Evolutionary conservation across 2,888 invertebrate species (phyloP).

Genomic region (Parnassius smintheus): DNA sequence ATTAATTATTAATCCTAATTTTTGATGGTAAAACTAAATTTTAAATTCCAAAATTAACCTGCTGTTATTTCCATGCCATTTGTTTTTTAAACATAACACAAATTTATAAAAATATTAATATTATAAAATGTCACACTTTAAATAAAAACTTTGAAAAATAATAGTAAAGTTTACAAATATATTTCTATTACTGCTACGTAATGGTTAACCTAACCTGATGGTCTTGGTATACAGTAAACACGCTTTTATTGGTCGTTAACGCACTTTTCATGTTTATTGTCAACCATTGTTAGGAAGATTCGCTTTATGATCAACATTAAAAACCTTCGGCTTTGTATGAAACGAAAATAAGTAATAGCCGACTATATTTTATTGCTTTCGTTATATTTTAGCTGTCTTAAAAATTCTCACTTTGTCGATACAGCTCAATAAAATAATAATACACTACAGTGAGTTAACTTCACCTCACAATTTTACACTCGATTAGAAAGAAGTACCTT

Average conservation of each 20-base stretch:
- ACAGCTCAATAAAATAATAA: constrained; percentile 12
- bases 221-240: constrained; percentile 60
- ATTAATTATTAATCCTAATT: no score
- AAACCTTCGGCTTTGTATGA: constrained; percentile 55
- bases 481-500: no score
- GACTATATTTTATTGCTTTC: constrained; percentile 43
- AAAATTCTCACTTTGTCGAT: constrained; percentile 19
- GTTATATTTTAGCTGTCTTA: constrained; percentile 15
- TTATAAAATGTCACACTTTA: no score
- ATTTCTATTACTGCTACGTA: constrained; percentile 11
- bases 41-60: no score
- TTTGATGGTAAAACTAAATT: no score
- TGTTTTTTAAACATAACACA: no score
- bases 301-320: constrained; percentile 63
- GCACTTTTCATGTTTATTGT: constrained; percentile 76
- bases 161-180: no score
- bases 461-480: no score
- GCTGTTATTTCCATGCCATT: no score
- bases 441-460: not conserved
- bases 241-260: constrained; percentile 72
- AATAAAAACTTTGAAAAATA: no score
- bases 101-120: no score
- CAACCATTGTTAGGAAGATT: constrained; percentile 67
- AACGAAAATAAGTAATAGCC: constrained; percentile 52
- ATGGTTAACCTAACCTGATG: constrained; percentile 30